Evolutionary conservation across 2,113 vertebrate species (phyloP), one percentile per base, ranked within the genome.

Genomic region (Elachura formosa): DNA sequence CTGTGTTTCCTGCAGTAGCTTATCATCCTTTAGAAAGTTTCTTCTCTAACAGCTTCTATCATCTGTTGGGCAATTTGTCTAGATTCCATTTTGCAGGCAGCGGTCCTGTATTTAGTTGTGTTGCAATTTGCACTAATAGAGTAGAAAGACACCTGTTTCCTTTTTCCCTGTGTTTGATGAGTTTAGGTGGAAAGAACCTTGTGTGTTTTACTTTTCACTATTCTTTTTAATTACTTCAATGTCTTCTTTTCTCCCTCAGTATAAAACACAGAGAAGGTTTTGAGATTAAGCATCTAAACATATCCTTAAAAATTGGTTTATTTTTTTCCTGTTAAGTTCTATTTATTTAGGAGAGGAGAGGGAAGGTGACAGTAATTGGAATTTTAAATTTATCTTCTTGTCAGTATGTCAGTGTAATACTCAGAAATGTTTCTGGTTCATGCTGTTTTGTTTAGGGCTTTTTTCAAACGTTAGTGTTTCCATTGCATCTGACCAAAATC

Each of bases 11-110:
- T 79, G 11, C 12, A 29, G 26, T 48, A 79, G 16, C 83, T 85
- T 69, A 56, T 93, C 93, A 82, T 90, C 34, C 41, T 90, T 80
- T 88, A 45, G 23, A 81, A 96, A 75, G 52, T 92, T 95, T 91
- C 83, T 80, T 79, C 55, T 36, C 40, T 89, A 93, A 83, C 85
- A 61, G 31, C 45, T 87, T 96, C 78, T 41, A 83, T 94, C 94
- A 96, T 96, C 95, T 97, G 93, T 92, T 95, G 79, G 88, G 73
- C 54, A 91, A 87, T 91, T 96, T 96, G 90, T 79, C 77, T 73
- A 34, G 67, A 75, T 90, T 41, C 66, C 75, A 43, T 92, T 76
- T 84, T 90, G 88, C 84, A 87, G 89, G 62, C 67, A 94, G 75
- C 7, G 4, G 45, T 93, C 84, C 56, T 61, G 80, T 82, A 56